Conservation (phyloP, 1,140 invertebrate species). For the Teleogryllus occipitalis region DNA sequence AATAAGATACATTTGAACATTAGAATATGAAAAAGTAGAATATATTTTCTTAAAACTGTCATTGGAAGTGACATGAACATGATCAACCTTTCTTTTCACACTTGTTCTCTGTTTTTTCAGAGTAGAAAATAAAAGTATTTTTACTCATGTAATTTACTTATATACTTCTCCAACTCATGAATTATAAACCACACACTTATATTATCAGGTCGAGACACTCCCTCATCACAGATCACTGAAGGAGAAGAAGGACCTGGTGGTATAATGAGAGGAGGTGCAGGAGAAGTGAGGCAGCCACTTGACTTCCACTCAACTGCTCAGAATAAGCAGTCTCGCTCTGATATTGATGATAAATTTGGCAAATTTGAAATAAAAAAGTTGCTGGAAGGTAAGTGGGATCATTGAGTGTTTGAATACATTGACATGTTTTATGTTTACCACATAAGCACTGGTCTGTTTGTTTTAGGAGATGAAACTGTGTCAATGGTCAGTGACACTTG, state of each 20-base stretch:
- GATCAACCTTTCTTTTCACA: too few species aligned
- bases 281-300: slow-evolving; percentile 31
- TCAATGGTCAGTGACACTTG: slow-evolving; percentile 95
- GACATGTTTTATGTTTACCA: too few species aligned
- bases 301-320: slow-evolving; percentile 49
- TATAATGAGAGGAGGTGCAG: slow-evolving; percentile 35
- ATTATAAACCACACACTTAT: background rate
- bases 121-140: too few species aligned
- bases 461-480: slow-evolving; percentile 72
- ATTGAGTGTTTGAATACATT: background rate
- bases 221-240: slow-evolving; percentile 82
- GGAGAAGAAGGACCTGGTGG: slow-evolving; percentile 53
- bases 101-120: too few species aligned
- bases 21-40: too few species aligned
- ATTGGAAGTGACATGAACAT: too few species aligned
- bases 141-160: too few species aligned
- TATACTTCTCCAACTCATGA: too few species aligned
- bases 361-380: slow-evolving; percentile 94
- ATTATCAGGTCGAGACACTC: slow-evolving; percentile 78
- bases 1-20: too few species aligned
- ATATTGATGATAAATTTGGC: slow-evolving; percentile 98
- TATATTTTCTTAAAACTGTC: too few species aligned
- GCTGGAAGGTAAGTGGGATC: slow-evolving; percentile 50
- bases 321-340: slow-evolving; percentile 73
- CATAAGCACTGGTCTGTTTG: background rate